Percentiles rank a stretch among this genome's conserved stretches.
Conservation (phyloP, 64 coral and sea anemone species). For the Actinia equina region DNA sequence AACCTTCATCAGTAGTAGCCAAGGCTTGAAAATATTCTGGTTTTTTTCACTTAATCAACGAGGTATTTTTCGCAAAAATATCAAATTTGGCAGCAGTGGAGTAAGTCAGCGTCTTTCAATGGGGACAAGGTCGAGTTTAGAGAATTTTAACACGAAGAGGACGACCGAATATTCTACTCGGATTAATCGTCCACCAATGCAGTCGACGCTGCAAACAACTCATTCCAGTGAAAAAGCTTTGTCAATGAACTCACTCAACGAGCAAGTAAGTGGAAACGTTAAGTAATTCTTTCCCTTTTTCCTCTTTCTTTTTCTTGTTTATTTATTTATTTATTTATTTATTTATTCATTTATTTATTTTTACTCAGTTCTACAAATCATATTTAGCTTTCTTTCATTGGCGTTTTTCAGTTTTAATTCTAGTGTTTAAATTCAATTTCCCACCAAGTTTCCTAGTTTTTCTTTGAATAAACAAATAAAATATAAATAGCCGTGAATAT, state of each 20-base stretch:
- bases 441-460: too few species aligned
- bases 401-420: background rate
- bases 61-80: too few species aligned
- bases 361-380: too few species aligned
- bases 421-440: background rate
- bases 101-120: background rate
- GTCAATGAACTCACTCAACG: slow-evolving; percentile 14
- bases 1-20: background rate
- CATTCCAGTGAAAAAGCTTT: background rate
- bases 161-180: background rate
- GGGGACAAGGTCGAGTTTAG: slow-evolving; percentile 13
- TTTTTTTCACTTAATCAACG: too few species aligned
- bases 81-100: background rate
- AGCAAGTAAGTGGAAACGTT: background rate
- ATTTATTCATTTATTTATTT: too few species aligned
- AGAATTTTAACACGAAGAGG: background rate
- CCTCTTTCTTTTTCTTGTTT: too few species aligned
- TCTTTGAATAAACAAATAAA: too few species aligned
- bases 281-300: too few species aligned
- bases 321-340: too few species aligned
- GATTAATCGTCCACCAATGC: background rate
- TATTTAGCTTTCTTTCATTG: too few species aligned
- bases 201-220: background rate
- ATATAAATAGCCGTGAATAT: too few species aligned
- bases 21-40: too few species aligned